Evolutionary conservation across 1,140 invertebrate genomes (phyloP).

Genomic region (Chironomus tepperi): DNA sequence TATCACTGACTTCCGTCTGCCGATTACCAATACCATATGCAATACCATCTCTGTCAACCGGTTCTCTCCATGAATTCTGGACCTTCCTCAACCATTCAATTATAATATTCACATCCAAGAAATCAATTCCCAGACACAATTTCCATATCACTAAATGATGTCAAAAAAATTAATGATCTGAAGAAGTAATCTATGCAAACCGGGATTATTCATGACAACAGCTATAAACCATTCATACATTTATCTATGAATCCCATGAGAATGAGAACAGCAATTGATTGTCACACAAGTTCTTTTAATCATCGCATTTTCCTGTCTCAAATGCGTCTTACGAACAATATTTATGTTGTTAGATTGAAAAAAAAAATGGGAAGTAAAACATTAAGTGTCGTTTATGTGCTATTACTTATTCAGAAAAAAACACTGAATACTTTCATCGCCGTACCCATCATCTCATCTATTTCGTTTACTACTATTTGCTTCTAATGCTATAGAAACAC

Average conservation of each 20-base stretch:
- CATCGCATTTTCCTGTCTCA: neutral
- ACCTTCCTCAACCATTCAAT: no score
- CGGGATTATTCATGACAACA: neutral
- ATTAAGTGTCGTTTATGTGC: neutral
- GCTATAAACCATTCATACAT: no score
- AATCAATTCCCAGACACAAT: no score
- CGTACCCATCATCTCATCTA: neutral
- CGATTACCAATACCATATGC: no score
- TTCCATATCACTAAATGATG: no score
- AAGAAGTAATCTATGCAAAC: neutral
- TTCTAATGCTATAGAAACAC: neutral
- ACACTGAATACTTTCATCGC: no score
- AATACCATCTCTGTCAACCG: no score
- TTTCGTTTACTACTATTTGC: neutral
- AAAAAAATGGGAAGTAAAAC: neutral
- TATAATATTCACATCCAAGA: no score
- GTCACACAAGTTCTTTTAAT: neutral
- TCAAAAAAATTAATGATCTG: no score
- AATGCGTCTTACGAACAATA: neutral
- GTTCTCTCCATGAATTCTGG: no score
- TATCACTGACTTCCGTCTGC: no score
- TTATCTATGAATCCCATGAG: neutral
- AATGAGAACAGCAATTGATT: conserved; percentile 4
- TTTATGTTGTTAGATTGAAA: neutral
- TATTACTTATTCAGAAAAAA: no score